Base-by-base conservation (phyloP, 1,140 invertebrate species). In the Dendroctonus valens region DNA sequence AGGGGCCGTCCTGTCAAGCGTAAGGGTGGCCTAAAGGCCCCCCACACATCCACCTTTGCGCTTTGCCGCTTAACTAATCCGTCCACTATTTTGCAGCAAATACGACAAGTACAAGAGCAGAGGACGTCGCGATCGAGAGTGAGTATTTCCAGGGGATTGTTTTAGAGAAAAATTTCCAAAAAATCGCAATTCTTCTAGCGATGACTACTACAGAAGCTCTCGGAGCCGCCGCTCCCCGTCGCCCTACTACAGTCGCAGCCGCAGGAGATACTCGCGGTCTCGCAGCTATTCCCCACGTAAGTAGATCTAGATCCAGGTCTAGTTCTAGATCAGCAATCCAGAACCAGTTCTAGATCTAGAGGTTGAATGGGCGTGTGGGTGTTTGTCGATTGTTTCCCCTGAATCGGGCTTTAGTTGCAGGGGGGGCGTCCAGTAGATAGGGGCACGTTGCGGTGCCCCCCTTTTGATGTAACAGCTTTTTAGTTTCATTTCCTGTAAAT, bases 261-360 rank as follows among this genome's bases (percentile, higher is more conserved):
- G 91, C 74, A 90, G 91, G 14, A 60, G 72, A 68, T 85, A 88
- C 53, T 90, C 89, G 15, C 83, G 91, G 71, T 92, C 91, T 70
- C 86, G 91, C 68, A 93, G 91, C 71, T 93, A 92, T 80, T 91
- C 90, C 69, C 92, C 92, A 79, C 90, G 92, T 93, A 86, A 88
- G 86, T 89, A 68, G 8, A 40, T 11, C 7, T 42, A 51, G 41
- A 46, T 67, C n/a, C n/a, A n/a, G n/a, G n/a, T n/a, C n/a, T n/a
- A n/a, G n/a, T n/a, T n/a, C n/a, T n/a, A n/a, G n/a, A n/a, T n/a
- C n/a, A n/a, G n/a, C n/a, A n/a, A n/a, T n/a, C n/a, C n/a, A n/a
- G n/a, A n/a, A n/a, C n/a, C n/a, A n/a, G n/a, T n/a, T n/a, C n/a
- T n/a, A n/a, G 26, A 26, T 26, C 26, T 26, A 26, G 26, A 1